Evolutionary conservation across 2,888 invertebrate species (phyloP).

Genomic region (Mythimna pallens): DNA sequence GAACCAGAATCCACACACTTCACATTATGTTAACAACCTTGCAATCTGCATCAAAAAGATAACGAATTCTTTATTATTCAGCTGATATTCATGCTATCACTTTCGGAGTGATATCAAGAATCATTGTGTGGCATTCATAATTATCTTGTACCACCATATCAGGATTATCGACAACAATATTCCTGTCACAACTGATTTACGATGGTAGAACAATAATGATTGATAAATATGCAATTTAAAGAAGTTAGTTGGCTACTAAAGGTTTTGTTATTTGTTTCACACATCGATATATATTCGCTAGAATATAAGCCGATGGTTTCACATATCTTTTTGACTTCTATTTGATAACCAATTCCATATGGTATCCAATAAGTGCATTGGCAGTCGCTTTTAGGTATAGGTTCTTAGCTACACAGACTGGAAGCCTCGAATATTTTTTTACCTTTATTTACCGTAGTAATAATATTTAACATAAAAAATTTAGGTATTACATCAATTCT

Average conservation of each 20-base stretch:
- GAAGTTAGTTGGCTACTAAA: not conserved
- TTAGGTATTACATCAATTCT: not conserved
- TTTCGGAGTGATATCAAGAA: not conserved
- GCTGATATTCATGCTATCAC: not conserved
- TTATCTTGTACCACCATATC: not conserved
- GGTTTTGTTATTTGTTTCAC: too few relatives aligned
- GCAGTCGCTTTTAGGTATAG: too few relatives aligned
- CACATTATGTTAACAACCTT: not conserved
- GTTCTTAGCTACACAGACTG: too few relatives aligned
- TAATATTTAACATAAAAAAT: too few relatives aligned
- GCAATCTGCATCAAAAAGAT: not conserved
- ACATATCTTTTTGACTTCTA: too few relatives aligned
- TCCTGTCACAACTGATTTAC: conserved; percentile 5
- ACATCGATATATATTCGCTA: too few relatives aligned
- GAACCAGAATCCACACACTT: not conserved
- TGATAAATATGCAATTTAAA: not conserved
- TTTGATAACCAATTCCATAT: too few relatives aligned
- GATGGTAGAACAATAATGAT: not conserved
- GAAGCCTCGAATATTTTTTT: not conserved
- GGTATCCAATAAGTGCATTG: too few relatives aligned
- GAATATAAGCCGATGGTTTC: too few relatives aligned
- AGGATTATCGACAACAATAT: conserved; percentile 11
- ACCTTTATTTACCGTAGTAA: too few relatives aligned
- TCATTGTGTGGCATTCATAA: not conserved
- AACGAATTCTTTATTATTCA: conserved; percentile 5